These are phyloP conservation scores for Sorex fumeus DNA, from an alignment of 2,113 vertebrate genomes.

Conservation along the genomic window DNA sequence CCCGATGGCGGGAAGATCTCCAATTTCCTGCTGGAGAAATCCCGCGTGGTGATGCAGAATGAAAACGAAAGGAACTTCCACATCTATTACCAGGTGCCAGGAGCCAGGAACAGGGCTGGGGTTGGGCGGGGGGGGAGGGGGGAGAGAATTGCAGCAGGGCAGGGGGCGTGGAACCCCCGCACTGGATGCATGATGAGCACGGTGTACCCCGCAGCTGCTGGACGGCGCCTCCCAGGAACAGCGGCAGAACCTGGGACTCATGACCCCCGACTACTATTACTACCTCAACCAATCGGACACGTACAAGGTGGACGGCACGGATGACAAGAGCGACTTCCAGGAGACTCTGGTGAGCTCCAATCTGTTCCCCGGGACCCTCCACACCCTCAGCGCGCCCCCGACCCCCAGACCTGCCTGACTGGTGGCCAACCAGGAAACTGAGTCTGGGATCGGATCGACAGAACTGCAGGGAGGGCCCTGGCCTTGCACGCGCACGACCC, in stretches of 20 bases:
- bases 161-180: too few species aligned
- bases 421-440: too few species aligned
- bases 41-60: constrained; percentile 97
- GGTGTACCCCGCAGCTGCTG: constrained; percentile 89
- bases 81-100: constrained; percentile 96
- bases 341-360: constrained; percentile 93
- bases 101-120: accelerated
- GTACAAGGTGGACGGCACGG: constrained; percentile 96
- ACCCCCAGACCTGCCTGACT: not conserved
- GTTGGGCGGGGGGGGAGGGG: accelerated
- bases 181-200: accelerated
- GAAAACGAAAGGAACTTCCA: constrained; percentile 98
- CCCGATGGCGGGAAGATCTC: constrained; percentile 98
- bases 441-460: too few species aligned
- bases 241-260: constrained; percentile 94
- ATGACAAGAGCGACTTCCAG: constrained; percentile 94
- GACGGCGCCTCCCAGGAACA: constrained; percentile 94
- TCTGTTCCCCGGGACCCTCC: too few species aligned
- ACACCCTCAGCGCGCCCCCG: too few species aligned
- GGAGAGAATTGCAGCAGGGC: not conserved
- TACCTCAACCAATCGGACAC: constrained; percentile 98
- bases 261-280: constrained; percentile 96
- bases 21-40: constrained; percentile 98
- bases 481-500: too few species aligned
- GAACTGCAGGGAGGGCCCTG: too few species aligned